A percentile compares a stretch with the other conserved stretches of the same genome.
phyloP scores from a whole-genome alignment of 64 coral and sea anemone genomes.

The Orbicella faveolata region DNA sequence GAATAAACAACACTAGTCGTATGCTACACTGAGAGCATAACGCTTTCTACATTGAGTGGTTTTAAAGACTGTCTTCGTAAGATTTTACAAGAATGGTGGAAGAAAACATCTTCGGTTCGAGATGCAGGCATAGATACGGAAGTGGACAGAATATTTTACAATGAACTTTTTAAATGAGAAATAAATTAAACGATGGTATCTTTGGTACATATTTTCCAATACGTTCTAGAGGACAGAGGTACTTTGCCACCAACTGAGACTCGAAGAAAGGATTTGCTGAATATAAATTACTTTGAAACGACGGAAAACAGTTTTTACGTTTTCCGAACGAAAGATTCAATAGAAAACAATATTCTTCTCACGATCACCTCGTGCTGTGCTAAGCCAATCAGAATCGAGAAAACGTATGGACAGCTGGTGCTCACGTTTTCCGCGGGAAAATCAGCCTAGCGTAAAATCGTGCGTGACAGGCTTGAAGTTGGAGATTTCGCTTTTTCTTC shows the following conservation, averaged over 20 bases:
- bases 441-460: slow-evolving; percentile 68
- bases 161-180: neutral
- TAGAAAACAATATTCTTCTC: slow-evolving; percentile 7
- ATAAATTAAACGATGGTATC: slow-evolving; percentile 21
- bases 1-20: slow-evolving; percentile 30
- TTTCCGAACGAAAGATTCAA: neutral
- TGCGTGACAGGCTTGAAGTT: neutral
- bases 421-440: slow-evolving; percentile 93
- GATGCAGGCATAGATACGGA: neutral
- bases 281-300: slow-evolving; percentile 34
- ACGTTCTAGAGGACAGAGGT: slow-evolving; percentile 3
- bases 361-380: slow-evolving; percentile 16
- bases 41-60: neutral
- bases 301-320: slow-evolving; percentile 15
- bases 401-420: slow-evolving; percentile 65
- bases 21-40: neutral
- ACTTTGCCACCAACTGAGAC: slow-evolving; percentile 30
- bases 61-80: neutral
- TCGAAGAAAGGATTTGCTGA: neutral
- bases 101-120: neutral
- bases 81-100: neutral
- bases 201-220: neutral
- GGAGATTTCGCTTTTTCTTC: neutral
- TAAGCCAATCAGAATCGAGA: slow-evolving; percentile 72
- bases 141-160: neutral